These are phyloP conservation scores for Megalurothrips usitatus DNA, from an alignment of 2,888 invertebrate species.

Conservation along the genomic window DNA sequence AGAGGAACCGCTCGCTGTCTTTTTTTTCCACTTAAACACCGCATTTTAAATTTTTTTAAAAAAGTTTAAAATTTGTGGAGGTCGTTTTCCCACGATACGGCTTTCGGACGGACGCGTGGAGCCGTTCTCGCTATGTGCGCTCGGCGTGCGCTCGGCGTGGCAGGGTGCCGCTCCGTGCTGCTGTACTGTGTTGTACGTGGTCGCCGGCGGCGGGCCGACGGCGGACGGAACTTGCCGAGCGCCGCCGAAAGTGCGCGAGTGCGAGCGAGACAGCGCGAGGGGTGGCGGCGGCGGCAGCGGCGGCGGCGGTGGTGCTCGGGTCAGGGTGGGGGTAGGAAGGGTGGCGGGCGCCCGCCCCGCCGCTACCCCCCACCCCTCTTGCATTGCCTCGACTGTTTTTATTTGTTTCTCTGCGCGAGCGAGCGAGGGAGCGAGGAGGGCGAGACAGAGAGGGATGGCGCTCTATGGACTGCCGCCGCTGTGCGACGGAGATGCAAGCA, in stretches of 20 bases:
- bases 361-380: background rate
- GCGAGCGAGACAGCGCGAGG: background rate
- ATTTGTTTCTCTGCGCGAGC: conserved; percentile 23
- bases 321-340: background rate
- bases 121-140: too few species aligned
- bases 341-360: background rate
- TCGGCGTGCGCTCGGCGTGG: background rate
- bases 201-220: conserved; percentile 17
- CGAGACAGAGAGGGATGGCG: background rate
- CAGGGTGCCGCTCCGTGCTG: background rate
- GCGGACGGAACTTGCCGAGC: conserved; percentile 15
- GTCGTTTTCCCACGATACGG: too few species aligned
- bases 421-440: background rate
- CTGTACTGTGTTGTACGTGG: conserved; percentile 6
- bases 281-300: conserved; percentile 30
- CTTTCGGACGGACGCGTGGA: too few species aligned
- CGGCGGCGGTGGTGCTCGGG: conserved; percentile 30
- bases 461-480: background rate
- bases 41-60: too few species aligned
- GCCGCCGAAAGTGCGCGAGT: conserved; percentile 27
- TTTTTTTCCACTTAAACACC: too few species aligned
- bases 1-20: too few species aligned
- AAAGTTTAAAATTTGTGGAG: too few species aligned
- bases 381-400: conserved; percentile 5
- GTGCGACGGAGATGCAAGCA: conserved; percentile 18